Percentiles rank a stretch among this genome's conserved stretches.
phyloP scores from a whole-genome alignment of 2,888 invertebrate genomes.

The Eristalis pertinax region DNA sequence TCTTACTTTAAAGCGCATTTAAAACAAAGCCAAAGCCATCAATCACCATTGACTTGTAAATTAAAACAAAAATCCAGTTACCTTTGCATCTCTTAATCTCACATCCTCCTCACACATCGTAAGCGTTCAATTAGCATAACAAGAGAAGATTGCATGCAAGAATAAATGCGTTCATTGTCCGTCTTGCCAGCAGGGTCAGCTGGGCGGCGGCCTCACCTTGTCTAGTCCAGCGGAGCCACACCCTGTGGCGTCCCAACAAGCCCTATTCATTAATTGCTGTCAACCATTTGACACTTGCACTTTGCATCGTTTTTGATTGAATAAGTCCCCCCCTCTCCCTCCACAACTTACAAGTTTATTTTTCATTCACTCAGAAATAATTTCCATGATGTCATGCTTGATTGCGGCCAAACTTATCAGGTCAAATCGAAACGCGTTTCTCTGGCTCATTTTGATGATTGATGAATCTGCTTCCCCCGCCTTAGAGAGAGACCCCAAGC shows the following conservation, averaged over 20 bases:
- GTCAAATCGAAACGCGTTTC: conserved; percentile 44
- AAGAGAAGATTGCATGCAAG: not conserved
- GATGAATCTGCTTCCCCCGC: conserved; percentile 33
- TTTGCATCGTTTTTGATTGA: conserved; percentile 24
- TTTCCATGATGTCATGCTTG: conserved; percentile 8
- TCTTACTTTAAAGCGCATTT: too few species aligned
- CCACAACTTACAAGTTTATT: not conserved
- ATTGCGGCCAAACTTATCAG: conserved; percentile 10
- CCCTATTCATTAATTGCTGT: conserved; percentile 15
- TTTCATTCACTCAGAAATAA: not conserved
- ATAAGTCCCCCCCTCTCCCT: not conserved
- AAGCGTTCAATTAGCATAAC: not conserved
- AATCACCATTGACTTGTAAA: not conserved
- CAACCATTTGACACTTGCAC: conserved; percentile 30
- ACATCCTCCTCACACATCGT: not conserved
- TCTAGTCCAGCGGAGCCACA: not conserved
- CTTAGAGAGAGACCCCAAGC: not conserved
- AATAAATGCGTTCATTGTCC: not conserved
- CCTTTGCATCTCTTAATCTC: not conserved
- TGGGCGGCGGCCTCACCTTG: not conserved
- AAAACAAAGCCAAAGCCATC: not conserved
- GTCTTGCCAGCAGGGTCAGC: not conserved
- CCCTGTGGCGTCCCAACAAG: not conserved
- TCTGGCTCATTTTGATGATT: conserved; percentile 43
- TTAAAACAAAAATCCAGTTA: not conserved